These are phyloP conservation scores for Halyomorpha halys DNA, from an alignment of 1,140 invertebrate species.

Conservation along the genomic window DNA sequence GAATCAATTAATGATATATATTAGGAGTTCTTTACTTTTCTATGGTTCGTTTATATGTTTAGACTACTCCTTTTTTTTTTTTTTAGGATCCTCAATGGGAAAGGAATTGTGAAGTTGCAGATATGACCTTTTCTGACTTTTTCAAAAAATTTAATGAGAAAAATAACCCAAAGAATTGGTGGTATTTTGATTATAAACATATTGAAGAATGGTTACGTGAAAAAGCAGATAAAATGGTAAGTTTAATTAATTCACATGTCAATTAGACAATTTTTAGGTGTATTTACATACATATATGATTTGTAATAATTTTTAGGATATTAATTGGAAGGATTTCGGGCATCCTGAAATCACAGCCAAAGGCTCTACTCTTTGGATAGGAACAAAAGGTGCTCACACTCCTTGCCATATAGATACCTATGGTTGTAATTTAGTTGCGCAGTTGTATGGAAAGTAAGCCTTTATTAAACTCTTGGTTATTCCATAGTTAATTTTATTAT, in stretches of 20 bases:
- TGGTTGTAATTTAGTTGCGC: constrained; percentile 83
- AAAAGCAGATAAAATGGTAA: constrained; percentile 34
- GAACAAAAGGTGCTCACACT: constrained; percentile 76
- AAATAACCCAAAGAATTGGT: constrained; percentile 44
- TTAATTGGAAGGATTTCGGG: constrained; percentile 67
- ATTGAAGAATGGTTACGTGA: constrained; percentile 55
- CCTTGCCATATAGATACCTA: constrained; percentile 91
- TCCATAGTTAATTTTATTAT: background rate
- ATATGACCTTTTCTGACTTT: constrained; percentile 53
- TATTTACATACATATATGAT: background rate
- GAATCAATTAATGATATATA: too few species aligned
- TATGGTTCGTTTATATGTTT: too few species aligned
- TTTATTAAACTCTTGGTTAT: background rate
- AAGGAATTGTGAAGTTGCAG: constrained; percentile 44
- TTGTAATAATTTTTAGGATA: constrained; percentile 39
- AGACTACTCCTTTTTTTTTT: constrained; percentile 14
- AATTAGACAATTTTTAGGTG: background rate
- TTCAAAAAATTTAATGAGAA: constrained; percentile 37
- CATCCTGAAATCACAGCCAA: constrained; percentile 52
- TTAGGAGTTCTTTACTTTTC: too few species aligned
- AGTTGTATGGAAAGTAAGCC: constrained; percentile 64
- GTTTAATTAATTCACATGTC: background rate
- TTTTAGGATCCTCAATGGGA: constrained; percentile 65
- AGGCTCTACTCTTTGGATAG: constrained; percentile 83
- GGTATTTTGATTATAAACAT: constrained; percentile 80